Conservation (phyloP, 2,888 invertebrate species). For the Drosophila planitibia region DNA sequence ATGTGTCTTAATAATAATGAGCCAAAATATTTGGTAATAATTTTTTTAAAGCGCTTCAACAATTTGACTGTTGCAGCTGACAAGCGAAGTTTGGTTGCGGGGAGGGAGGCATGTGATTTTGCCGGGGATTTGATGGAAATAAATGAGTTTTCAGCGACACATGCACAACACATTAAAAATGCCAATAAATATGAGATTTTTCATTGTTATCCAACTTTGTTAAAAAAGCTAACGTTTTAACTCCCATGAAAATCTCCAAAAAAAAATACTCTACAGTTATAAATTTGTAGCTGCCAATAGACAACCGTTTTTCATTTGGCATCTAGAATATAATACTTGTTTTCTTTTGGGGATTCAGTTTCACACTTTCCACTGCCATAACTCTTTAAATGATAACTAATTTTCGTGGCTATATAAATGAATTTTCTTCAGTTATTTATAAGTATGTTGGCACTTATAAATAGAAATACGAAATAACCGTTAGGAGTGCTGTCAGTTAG, state of each 20-base stretch:
- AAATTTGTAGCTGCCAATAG: neutral
- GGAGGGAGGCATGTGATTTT: slow-evolving; percentile 3
- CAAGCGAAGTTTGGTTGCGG: slow-evolving; percentile 23
- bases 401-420: slow-evolving; percentile 14
- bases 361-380: neutral
- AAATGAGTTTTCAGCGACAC: slow-evolving; percentile 14
- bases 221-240: neutral
- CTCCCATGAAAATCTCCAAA: neutral
- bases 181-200: slow-evolving; percentile 13
- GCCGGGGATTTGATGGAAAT: slow-evolving; percentile 19
- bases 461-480: slow-evolving; percentile 33
- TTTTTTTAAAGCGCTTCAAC: slow-evolving; percentile 45
- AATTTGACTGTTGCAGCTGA: slow-evolving; percentile 46
- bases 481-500: slow-evolving; percentile 48
- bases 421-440: slow-evolving; percentile 29
- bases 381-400: slow-evolving; percentile 5
- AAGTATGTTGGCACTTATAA: slow-evolving; percentile 10
- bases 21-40: slow-evolving; percentile 74
- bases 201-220: neutral
- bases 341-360: neutral
- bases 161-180: slow-evolving; percentile 14
- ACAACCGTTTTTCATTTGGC: neutral
- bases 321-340: neutral
- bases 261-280: neutral
- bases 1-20: slow-evolving; percentile 60